Evolutionary conservation across 2,888 invertebrate species (phyloP).

Genomic region (Tetheella fluctuosa): DNA sequence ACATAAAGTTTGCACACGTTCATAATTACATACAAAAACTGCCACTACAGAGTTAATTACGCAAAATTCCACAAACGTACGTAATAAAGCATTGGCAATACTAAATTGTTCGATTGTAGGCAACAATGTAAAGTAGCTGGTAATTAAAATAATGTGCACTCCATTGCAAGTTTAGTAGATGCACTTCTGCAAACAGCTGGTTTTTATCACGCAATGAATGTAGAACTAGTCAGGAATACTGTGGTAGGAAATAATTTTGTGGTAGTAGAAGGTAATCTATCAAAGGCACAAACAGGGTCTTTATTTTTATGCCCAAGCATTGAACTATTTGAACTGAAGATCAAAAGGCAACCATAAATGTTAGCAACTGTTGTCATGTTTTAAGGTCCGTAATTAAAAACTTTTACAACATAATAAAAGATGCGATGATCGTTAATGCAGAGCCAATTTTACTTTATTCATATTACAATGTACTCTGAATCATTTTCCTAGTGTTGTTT

Average conservation of each 20-base stretch:
- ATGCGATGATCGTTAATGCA: slow-evolving; percentile 39
- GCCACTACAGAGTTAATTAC: slow-evolving; percentile 75
- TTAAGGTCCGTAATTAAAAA: slow-evolving; percentile 66
- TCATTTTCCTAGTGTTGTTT: background rate
- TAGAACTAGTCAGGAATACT: slow-evolving; percentile 9
- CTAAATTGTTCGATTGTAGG: slow-evolving; percentile 56
- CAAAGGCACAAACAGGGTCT: slow-evolving; percentile 24
- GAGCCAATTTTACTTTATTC: slow-evolving; percentile 54
- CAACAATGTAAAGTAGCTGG: slow-evolving; percentile 54
- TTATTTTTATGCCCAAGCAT: slow-evolving; percentile 43
- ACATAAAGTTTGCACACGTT: slow-evolving; percentile 55
- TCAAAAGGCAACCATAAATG: slow-evolving; percentile 58
- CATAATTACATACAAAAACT: slow-evolving; percentile 72
- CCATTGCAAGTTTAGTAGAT: slow-evolving; percentile 24
- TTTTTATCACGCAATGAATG: slow-evolving; percentile 21
- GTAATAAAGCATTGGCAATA: slow-evolving; percentile 54
- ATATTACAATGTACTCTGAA: slow-evolving; percentile 27
- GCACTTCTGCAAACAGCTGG: background rate
- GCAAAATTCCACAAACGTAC: slow-evolving; percentile 74
- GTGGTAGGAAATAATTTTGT: slow-evolving; percentile 20
- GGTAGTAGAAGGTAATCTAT: slow-evolving; percentile 29
- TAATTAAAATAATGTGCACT: slow-evolving; percentile 30
- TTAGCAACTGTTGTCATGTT: slow-evolving; percentile 44
- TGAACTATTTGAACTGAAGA: slow-evolving; percentile 62
- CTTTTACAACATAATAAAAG: slow-evolving; percentile 61